A percentile compares a stretch with the other conserved stretches of the same genome.
phyloP scores from a whole-genome alignment of 1,140 invertebrate species.

The Lucilia cuprina region DNA sequence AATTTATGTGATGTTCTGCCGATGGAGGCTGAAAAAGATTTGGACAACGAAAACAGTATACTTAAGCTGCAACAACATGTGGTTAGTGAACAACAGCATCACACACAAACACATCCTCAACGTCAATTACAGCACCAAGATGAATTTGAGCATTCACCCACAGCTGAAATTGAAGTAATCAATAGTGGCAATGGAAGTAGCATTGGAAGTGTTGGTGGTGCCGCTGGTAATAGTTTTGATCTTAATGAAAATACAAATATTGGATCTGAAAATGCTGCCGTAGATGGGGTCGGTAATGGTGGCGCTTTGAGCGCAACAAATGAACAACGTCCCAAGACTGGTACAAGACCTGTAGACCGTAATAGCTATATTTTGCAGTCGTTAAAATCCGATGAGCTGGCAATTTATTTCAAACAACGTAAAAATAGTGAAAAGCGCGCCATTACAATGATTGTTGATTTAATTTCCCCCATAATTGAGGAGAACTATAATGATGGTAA shows the following conservation, averaged over 20 bases:
- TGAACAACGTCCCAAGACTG: constrained; percentile 37
- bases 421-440: constrained; percentile 82
- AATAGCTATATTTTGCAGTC: constrained; percentile 71
- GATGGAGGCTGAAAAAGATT: constrained; percentile 82
- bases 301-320: constrained; percentile 35
- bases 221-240: constrained; percentile 13
- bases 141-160: constrained; percentile 10
- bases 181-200: constrained; percentile 35
- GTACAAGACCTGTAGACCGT: constrained; percentile 39
- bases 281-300: constrained; percentile 37
- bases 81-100: constrained; percentile 36
- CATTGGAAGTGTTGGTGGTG: neutral
- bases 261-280: neutral
- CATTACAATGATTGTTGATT: constrained; percentile 89
- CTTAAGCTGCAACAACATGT: constrained; percentile 55
- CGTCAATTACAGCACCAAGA: constrained; percentile 16
- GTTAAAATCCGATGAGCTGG: constrained; percentile 81
- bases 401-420: constrained; percentile 77
- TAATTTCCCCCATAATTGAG: constrained; percentile 88
- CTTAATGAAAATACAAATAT: constrained; percentile 1
- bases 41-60: constrained; percentile 67
- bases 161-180: constrained; percentile 47
- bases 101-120: neutral
- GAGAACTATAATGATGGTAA: constrained; percentile 74
- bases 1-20: constrained; percentile 89